Evolutionary conservation across 1,140 invertebrate genomes (phyloP), one percentile per base, ranked within the genome.

Genomic region (Papilio dardanus): DNA sequence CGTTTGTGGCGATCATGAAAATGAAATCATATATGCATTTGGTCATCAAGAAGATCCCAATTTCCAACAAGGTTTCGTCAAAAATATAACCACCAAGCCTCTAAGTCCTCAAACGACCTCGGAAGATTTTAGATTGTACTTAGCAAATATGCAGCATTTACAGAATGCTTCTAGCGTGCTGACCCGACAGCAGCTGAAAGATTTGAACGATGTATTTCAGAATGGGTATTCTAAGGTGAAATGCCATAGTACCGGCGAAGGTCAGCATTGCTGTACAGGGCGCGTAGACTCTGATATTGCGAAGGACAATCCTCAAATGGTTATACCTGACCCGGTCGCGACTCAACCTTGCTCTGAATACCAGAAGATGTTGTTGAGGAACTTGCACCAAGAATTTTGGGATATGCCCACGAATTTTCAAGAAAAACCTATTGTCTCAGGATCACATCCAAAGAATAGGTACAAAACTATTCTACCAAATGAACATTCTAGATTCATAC

Each of bases 381-480:
- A 96, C 83, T 87, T 99, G 21, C 97, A 98, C 86, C 96, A 97
- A 83, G 98, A 99, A 87, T 98, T 99, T 89, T 98, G 97, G 97
- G 97, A 98, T 90, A 96, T 99, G 78, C 98, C 98, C 0, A 95
- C 97, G 33, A 99, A 99, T 91, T 96, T 97, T 79, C 97, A 98
- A 74, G 97, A 98, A 80, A 97, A 97, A 85, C 96, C 97, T 5
- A 96, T 97, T 84, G 96, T 98, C 4, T 96, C 96, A 68, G 98
- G 98, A 4, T 97, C 97, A n/a, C 97, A 97, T 77, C 95, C 96
- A 19, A 98, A 98, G 91, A 99, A 99, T 92, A 95, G 98, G 79
- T 99, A 99, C 87, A 96, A 96, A 85, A 96, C 97, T 0, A 97
- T 99, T 67, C 93, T 99, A 80, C 98, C 98, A 5, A 99, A 98